Evolutionary conservation across 2,797 vertebrate species (phyloP), one percentile per base, ranked within the genome.

Genomic region (Todus mexicanus): DNA sequence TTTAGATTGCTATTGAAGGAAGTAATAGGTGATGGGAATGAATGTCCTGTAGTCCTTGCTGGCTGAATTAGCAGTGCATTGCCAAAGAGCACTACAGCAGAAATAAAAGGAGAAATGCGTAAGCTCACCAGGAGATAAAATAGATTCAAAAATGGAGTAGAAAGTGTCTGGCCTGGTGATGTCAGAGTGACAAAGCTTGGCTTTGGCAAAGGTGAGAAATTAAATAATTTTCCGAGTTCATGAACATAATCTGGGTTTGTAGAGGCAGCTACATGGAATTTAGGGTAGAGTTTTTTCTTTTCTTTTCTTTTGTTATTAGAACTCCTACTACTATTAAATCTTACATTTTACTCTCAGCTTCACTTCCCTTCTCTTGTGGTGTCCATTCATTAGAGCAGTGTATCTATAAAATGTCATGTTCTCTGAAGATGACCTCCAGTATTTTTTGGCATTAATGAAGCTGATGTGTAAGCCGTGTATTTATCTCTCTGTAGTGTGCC

Each of bases 1-100:
- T 56, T 74, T 79, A 87, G 75, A 40, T 50, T 59, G 82, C 64
- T 88, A 53, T 89, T 87, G 13, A 64, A 61, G 77, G 80, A 69
- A 89, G 35, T 76, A 23, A 29, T 71, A 35, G 48, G 50, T 61
- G 50, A 38, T 40, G 65, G 48, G 53, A 89, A 29, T 51, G 66
- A 78, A 69, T 2, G 3, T 57, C 60, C 25, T 73, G 31, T 73
- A 82, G 38, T 84, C 42, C 85, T 35, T 68, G 15, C 35, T 80
- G 81, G 23, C 74, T 74, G 72, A 64, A 69, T 87, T 94, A 45
- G 11, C 38, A 19, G 10, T 18, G 18, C 51, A 23, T 21, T 64
- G 72, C 48, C 72, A 71, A 83, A 64, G 68, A 61, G 7, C 12
- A 17, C 29, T 29, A 5, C 27, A 81, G 40, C 43, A 59, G 57